phyloP scores from a whole-genome alignment of 2,113 vertebrate genomes.

The Anser cygnoides region DNA sequence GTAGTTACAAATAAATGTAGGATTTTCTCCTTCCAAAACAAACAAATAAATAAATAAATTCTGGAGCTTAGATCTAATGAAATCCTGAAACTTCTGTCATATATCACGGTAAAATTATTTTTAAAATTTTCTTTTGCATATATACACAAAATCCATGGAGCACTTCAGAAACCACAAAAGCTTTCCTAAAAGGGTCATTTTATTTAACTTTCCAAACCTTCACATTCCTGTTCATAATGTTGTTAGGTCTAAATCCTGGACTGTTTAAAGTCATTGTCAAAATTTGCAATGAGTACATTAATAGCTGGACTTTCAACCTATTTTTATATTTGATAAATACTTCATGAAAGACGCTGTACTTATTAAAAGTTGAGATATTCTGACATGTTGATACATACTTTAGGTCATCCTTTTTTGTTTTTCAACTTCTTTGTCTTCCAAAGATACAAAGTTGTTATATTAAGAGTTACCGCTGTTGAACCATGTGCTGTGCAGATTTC shows the following conservation, averaged over 20 bases:
- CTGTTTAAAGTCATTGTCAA: neutral
- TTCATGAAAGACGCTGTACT: neutral
- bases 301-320: neutral
- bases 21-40: neutral
- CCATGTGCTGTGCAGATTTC: neutral
- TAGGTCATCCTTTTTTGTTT: neutral
- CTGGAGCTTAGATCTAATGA: neutral
- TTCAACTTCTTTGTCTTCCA: neutral
- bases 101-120: neutral
- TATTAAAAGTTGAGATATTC: neutral
- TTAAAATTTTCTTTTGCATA: neutral
- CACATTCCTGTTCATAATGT: neutral
- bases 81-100: neutral
- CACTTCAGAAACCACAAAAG: neutral
- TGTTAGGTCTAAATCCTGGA: neutral
- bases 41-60: neutral
- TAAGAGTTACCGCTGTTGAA: neutral
- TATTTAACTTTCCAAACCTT: neutral
- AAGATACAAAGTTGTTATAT: neutral
- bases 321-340: neutral
- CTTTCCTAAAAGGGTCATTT: neutral
- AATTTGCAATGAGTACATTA: neutral
- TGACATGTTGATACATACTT: neutral
- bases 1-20: neutral
- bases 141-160: neutral